Base-by-base conservation (phyloP, 1,140 invertebrate species). In the Drosophila sturtevanti region DNA sequence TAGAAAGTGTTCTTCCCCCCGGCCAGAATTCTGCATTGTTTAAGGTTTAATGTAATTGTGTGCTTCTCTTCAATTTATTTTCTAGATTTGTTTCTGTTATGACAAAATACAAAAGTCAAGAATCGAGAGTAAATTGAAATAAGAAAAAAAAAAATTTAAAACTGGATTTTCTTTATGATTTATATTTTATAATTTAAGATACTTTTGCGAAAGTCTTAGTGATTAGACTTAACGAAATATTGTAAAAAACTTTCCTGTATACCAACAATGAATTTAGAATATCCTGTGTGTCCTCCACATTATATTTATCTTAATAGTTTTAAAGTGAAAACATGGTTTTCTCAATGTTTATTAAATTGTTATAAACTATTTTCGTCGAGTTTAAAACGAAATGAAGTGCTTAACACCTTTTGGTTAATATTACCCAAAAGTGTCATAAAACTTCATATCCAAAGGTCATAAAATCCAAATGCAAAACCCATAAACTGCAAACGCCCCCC, bases 1-100 rank as follows among this genome's bases (percentile, higher is more conserved):
- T 14, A 61, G 55, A 41, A 82, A 86, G 72, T 90, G 89, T 9
- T 89, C 89, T 2, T 44, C 38, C 12, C 73, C 77, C 0, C 48
- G 65, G 2, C 72, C 79, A 24, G 60, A 22, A 24, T 64, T 54
- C 21, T 85, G 70, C 85, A 89, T 89, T 35, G 35, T 77, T 56
- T 21, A 10, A 21, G 18, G n/a, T 7, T 21, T 31, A 37, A 21
- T 12, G 7, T 65, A 66, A 41, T 16, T 12, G 12, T 12, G 12
- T 34, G 12, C 38, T n/a, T 35, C 14, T 11, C 3, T 21, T 58
- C 60, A 41, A 68, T 48, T 16, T 68, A 51, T 62, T 24, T 22
- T 67, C 16, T 48, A 48, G 18, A 6, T 21, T 48, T 12, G 5
- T 6, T 31, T 6, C 6, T 31, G 27, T 6, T 31, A 31, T 6